Evolutionary conservation across 2,888 invertebrate genomes (phyloP).

Genomic region (Neoaliturus tenellus): DNA sequence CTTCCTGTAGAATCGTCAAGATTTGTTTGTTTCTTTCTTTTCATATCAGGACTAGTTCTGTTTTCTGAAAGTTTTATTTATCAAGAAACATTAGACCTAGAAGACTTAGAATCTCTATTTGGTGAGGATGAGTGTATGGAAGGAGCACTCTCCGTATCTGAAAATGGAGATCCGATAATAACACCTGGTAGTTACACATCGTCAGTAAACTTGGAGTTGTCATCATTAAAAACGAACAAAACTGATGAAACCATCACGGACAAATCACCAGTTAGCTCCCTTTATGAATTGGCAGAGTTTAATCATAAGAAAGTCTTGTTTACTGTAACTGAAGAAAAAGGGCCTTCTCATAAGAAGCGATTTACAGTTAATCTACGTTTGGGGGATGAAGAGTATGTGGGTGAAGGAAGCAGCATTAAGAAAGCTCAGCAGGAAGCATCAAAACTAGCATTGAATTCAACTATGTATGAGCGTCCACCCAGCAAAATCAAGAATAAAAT

Average conservation of each 20-base stretch:
- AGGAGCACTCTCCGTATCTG: constrained; percentile 19
- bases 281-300: constrained; percentile 3
- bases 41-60: not conserved
- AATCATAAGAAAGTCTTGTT: not conserved
- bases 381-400: constrained; percentile 21
- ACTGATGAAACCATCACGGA: not conserved
- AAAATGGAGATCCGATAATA: not conserved
- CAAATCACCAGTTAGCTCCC: not conserved
- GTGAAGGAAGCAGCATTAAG: constrained; percentile 35
- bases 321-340: constrained; percentile 18
- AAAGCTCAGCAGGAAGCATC: constrained; percentile 23
- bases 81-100: not conserved
- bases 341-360: constrained; percentile 21
- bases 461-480: constrained; percentile 12
- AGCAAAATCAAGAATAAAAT: not conserved
- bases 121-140: constrained; percentile 31
- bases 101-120: not conserved
- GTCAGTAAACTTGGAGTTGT: not conserved
- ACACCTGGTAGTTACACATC: not conserved
- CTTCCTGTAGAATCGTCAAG: not conserved
- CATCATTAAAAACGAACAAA: not conserved
- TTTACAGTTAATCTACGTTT: not conserved
- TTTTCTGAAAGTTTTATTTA: not conserved
- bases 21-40: not conserved
- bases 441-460: constrained; percentile 36